Evolutionary conservation across 2,113 vertebrate species (phyloP).

Genomic region (Pseudonaja textilis): DNA sequence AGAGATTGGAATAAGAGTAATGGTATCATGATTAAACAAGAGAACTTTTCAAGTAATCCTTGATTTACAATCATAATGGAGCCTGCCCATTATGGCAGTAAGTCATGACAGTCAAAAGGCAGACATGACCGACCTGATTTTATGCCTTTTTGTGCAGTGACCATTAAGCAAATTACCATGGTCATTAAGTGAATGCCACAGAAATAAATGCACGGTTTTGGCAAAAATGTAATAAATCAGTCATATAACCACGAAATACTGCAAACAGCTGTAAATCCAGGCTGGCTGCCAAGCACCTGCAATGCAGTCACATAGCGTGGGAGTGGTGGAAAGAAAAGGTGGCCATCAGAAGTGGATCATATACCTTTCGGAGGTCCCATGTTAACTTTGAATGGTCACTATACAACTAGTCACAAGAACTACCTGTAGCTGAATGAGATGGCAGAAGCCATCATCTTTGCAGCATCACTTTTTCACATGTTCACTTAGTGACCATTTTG

Average conservation of each 20-base stretch:
- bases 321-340: not conserved
- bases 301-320: not conserved
- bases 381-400: not conserved
- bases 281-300: not conserved
- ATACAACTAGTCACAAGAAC: not conserved
- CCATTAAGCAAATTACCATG: not conserved
- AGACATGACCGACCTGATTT: not conserved
- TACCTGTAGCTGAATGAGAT: not conserved
- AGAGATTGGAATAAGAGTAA: not conserved
- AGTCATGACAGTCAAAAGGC: not conserved
- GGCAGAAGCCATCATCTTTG: not conserved
- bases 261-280: not conserved
- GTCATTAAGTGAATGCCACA: not conserved
- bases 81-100: not conserved
- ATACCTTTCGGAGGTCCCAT: not conserved
- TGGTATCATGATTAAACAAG: not conserved
- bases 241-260: not conserved
- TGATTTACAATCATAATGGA: not conserved
- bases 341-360: not conserved
- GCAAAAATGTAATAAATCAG: not conserved
- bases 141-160: not conserved
- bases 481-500: not conserved
- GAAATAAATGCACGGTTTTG: not conserved
- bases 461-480: not conserved
- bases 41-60: not conserved